A percentile compares a stretch with the other conserved stretches of the same genome.
Conservation (phyloP, 1,140 invertebrate genomes). For the Drosophila insularis region DNA sequence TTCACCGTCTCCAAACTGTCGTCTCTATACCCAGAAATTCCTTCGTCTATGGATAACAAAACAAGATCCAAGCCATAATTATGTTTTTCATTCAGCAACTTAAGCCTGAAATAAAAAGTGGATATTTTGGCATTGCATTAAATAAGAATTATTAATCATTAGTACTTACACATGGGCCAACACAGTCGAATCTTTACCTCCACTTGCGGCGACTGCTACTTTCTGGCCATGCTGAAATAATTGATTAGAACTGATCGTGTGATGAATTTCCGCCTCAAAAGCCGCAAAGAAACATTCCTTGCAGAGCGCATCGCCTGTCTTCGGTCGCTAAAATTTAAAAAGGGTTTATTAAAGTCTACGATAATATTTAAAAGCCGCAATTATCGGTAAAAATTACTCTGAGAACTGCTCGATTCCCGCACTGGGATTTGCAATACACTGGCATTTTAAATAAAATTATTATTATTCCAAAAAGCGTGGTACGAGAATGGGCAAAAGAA, state of each 20-base stretch:
- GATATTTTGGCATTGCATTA: background rate
- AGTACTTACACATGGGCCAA: conserved; percentile 89
- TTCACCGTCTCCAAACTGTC: conserved; percentile 99
- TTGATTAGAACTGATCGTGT: conserved; percentile 93
- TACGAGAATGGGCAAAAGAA: background rate
- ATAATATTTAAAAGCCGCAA: background rate
- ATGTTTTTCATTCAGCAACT: conserved; percentile 95
- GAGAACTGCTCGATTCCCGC: conserved; percentile 88
- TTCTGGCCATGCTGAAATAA: conserved; percentile 94
- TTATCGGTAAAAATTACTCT: conserved; percentile 84
- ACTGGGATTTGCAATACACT: conserved; percentile 86
- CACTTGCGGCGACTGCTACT: conserved; percentile 97
- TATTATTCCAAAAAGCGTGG: background rate
- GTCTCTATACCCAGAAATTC: conserved; percentile 98
- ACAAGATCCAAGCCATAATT: conserved; percentile 96
- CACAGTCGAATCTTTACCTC: conserved; percentile 99
- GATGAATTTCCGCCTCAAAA: conserved; percentile 98
- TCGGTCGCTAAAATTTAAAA: conserved; percentile 87
- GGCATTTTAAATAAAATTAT: conserved; percentile 83
- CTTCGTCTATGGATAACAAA: conserved; percentile 98
- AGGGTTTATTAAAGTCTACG: conserved; percentile 8
- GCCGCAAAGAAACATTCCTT: conserved; percentile 97
- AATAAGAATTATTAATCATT: background rate
- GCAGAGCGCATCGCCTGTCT: conserved; percentile 95
- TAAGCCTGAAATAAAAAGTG: conserved; percentile 84